Conservation (phyloP, 2,113 vertebrate genomes). For the Propithecus coquereli region DNA sequence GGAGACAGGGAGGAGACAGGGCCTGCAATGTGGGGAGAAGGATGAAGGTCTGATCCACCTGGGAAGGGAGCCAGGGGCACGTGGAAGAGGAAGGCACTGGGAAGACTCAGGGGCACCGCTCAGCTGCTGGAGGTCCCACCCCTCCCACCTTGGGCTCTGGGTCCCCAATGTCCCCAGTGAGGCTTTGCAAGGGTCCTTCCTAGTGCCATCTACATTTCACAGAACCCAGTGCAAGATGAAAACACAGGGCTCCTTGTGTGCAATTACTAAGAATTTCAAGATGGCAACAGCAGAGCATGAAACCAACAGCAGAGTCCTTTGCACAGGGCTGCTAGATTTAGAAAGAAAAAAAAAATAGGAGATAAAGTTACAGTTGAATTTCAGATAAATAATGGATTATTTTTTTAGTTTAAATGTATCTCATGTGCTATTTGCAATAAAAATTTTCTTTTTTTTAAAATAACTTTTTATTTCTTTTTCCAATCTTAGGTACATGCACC, state of each 20-base stretch:
- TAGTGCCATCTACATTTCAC: not conserved
- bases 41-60: not conserved
- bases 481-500: too few species aligned
- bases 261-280: conserved; percentile 4
- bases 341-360: not conserved
- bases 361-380: not conserved
- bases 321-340: not conserved
- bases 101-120: not conserved
- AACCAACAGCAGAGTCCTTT: not conserved
- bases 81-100: not conserved
- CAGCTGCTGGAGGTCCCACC: not conserved
- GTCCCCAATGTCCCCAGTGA: not conserved
- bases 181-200: not conserved
- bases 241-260: not conserved
- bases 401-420: not conserved
- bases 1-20: not conserved
- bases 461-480: not conserved
- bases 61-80: not conserved
- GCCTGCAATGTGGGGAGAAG: not conserved
- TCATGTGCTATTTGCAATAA: not conserved
- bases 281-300: not conserved
- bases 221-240: not conserved
- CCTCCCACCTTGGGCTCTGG: not conserved
- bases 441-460: not conserved
- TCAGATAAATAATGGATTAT: not conserved